Percentiles rank a stretch among this genome's conserved stretches.
Conservation (phyloP, 1,140 invertebrate genomes). For the Potamilus streckersoni region DNA sequence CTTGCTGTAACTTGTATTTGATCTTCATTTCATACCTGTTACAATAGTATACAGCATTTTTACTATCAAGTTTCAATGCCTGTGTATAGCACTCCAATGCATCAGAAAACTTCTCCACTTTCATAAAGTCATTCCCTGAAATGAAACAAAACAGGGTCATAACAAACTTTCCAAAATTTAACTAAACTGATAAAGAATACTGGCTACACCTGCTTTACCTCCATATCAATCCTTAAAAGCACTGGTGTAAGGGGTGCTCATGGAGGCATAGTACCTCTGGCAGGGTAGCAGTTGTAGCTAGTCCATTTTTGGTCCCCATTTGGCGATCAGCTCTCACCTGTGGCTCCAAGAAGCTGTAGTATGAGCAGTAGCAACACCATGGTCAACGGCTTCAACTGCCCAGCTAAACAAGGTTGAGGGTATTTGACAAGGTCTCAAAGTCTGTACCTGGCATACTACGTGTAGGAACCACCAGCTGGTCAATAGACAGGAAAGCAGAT, state of each 20-base stretch:
- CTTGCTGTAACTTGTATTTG: neutral
- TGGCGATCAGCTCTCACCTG: no score
- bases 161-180: no score
- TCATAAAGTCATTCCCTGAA: conserved; percentile 88
- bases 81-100: conserved; percentile 85
- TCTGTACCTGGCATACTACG: neutral
- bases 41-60: conserved; percentile 94
- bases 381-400: neutral
- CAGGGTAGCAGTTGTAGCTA: no score
- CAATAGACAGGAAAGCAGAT: no score
- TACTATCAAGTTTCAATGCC: conserved; percentile 85
- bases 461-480: no score
- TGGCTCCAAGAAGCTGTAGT: no score
- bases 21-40: conserved; percentile 72
- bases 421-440: neutral
- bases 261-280: no score
- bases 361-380: no score
- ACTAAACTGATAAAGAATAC: no score
- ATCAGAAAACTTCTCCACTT: conserved; percentile 80
- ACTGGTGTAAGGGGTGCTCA: no score
- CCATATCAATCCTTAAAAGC: neutral
- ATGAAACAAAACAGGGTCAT: conserved; percentile 12
- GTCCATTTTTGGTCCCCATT: no score
- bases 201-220: no score
- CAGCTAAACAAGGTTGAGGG: neutral